Percentiles rank a stretch among this genome's conserved stretches.
Conservation (phyloP, 2,113 vertebrate genomes). For the Ictalurus punctatus region DNA sequence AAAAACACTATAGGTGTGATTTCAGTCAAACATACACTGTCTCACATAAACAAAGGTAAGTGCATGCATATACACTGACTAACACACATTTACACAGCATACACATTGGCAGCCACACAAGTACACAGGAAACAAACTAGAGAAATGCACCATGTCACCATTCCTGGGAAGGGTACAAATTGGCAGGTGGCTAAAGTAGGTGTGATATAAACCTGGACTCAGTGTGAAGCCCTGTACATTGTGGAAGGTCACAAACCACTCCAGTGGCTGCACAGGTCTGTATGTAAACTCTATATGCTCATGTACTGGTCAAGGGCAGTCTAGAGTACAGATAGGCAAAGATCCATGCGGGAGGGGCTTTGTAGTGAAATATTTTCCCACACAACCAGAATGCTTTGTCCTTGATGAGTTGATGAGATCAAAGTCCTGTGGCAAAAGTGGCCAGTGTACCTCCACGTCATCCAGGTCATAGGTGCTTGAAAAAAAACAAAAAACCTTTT, state of each 20-base stretch:
- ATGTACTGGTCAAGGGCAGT: not conserved
- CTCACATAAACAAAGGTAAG: not conserved
- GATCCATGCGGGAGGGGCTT: not conserved
- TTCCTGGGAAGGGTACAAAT: conserved; percentile 1
- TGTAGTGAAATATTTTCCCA: not conserved
- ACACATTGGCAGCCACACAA: not conserved
- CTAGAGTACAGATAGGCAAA: not conserved
- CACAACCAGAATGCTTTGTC: not conserved
- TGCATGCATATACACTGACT: conserved; percentile 30
- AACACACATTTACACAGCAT: conserved; percentile 32
- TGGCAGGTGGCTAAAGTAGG: conserved; percentile 1
- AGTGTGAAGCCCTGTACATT: not conserved
- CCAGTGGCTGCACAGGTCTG: not conserved
- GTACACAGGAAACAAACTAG: not conserved
- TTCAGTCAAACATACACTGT: not conserved
- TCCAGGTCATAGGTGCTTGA: conserved; percentile 10
- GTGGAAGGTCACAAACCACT: not conserved
- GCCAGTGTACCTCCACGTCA: not conserved
- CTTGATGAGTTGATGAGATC: conserved; percentile 13
- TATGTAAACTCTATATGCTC: conserved; percentile 13
- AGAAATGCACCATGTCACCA: conserved; percentile 19
- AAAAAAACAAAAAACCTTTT: not conserved
- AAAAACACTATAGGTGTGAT: not conserved
- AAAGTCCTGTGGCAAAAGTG: conserved; percentile 17
- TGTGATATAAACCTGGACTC: conserved; percentile 10